Evolutionary conservation across 2,113 vertebrate species (phyloP), one percentile per base, ranked within the genome.

Genomic region (Aegithalos caudatus): DNA sequence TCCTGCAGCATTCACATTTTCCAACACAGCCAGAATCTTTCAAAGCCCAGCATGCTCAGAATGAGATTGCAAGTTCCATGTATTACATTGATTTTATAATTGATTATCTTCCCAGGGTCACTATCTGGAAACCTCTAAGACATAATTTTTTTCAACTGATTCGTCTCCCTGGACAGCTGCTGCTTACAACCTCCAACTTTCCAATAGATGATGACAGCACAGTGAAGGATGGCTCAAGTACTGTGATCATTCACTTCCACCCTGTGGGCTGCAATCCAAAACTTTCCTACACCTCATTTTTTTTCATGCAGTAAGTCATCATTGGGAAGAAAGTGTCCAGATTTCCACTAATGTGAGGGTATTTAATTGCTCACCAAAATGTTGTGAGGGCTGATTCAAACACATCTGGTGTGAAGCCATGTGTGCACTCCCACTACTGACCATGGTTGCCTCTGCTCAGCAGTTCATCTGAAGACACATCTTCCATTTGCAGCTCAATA

Each of bases 21-120:
- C 71, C 9, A 8, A 42, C 58, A 87, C 73, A 72, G 87, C 21
- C 72, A 95, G 81, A 83, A 94, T 76, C 90, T 89, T 95, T 92
- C 86, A 88, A 93, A 93, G 78, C 42, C 17, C 15, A 44, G n/a
- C 22, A 4, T 93, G 51, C 72, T 86, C 71, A 96, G 94, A 94
- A 85, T 92, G 92, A 93, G 45, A 94, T 95, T 94, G 79, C 83
- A 65, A 74, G 50, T 91, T 94, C 91, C 71, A 69, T 80, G 78
- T 83, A 94, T 92, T 93, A 89, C 77, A 96, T 84, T 90, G 97
- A 98, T 97, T 97, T 97, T 93, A 78, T 81, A 97, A 95, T 91
- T 95, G 82, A 96, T 97, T 95, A 88, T 72, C 78, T 95, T 96
- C 94, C 86, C 18, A 17, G 78, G 91, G 88, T 96, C 94, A 96